Evolutionary conservation across 92 coral and sea anemone species (phyloP).

Genomic region (Epizoanthus stellaris): DNA sequence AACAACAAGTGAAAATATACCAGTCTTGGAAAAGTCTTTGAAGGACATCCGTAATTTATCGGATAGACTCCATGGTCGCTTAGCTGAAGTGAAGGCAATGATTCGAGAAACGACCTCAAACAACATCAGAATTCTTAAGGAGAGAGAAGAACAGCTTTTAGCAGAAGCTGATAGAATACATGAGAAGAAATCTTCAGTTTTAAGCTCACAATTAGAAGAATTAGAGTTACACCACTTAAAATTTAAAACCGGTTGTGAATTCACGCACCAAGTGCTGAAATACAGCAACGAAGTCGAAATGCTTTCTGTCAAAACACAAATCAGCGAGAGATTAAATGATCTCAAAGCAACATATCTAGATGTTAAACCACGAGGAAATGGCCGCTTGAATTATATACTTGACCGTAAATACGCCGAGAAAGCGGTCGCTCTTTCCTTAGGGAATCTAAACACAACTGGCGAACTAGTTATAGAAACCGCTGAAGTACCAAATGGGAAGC

Average conservation of each 20-base stretch:
- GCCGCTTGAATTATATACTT: slow-evolving; percentile 75
- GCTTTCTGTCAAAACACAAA: slow-evolving; percentile 67
- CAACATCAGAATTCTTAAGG: slow-evolving; percentile 71
- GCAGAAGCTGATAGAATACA: slow-evolving; percentile 78
- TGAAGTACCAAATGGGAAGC: slow-evolving; percentile 42
- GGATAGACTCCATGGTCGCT: slow-evolving; percentile 78
- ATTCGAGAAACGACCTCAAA: slow-evolving; percentile 72
- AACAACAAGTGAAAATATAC: slow-evolving; percentile 58
- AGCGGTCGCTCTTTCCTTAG: slow-evolving; percentile 69
- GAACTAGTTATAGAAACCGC: slow-evolving; percentile 48
- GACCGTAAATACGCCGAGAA: slow-evolving; percentile 76
- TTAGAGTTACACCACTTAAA: slow-evolving; percentile 66
- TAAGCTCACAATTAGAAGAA: slow-evolving; percentile 67
- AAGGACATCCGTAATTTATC: slow-evolving; percentile 69
- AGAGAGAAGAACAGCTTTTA: slow-evolving; percentile 80
- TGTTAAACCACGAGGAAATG: slow-evolving; percentile 79
- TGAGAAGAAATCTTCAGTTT: slow-evolving; percentile 62
- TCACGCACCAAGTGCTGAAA: slow-evolving; percentile 84
- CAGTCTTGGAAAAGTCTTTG: slow-evolving; percentile 72
- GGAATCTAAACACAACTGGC: slow-evolving; percentile 69
- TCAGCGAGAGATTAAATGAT: slow-evolving; percentile 72
- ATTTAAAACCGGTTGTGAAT: slow-evolving; percentile 80
- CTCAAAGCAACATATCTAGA: slow-evolving; percentile 63
- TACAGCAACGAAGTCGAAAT: slow-evolving; percentile 91
- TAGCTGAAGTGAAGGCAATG: slow-evolving; percentile 78